Evolutionary conservation across 2,888 invertebrate species (phyloP).

Genomic region (Cinara cedri): DNA sequence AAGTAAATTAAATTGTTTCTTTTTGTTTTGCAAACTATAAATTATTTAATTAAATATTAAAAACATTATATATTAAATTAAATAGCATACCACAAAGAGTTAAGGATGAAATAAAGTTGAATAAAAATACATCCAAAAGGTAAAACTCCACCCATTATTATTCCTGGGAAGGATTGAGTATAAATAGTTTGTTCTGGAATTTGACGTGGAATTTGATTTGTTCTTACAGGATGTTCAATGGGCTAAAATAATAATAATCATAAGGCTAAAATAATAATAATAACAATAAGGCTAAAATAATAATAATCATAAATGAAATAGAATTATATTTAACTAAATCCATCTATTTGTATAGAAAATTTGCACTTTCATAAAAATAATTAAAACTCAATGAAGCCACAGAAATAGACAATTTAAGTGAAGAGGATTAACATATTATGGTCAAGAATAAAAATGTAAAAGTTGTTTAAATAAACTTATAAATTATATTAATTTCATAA

Average conservation of each 20-base stretch:
- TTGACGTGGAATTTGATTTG: slow-evolving; percentile 98
- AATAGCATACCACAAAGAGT: slow-evolving; percentile 89
- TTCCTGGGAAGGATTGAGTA: slow-evolving; percentile 92
- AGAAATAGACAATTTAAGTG: too few relatives aligned
- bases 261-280: too few relatives aligned
- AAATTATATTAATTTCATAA: too few relatives aligned
- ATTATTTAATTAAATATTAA: not conserved
- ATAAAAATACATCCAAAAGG: slow-evolving; percentile 99
- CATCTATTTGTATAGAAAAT: not conserved
- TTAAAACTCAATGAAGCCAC: too few relatives aligned
- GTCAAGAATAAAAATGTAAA: too few relatives aligned
- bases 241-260: slow-evolving; percentile 77
- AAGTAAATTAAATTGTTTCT: slow-evolving; percentile 2
- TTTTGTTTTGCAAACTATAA: not conserved
- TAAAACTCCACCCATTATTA: slow-evolving; percentile 97
- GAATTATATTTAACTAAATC: not conserved
- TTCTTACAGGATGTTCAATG: slow-evolving; percentile 95
- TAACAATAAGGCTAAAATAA: too few relatives aligned
- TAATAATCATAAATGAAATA: too few relatives aligned
- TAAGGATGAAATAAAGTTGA: slow-evolving; percentile 97
- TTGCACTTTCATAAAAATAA: too few relatives aligned
- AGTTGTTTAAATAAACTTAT: too few relatives aligned
- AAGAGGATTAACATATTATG: too few relatives aligned
- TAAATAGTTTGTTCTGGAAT: slow-evolving; percentile 99
- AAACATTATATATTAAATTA: not conserved